A percentile compares a stretch with the other conserved stretches of the same genome.
These are phyloP conservation scores for Rhombomys opimus DNA, from an alignment of 2,113 vertebrate genomes.

Conservation along the genomic window DNA sequence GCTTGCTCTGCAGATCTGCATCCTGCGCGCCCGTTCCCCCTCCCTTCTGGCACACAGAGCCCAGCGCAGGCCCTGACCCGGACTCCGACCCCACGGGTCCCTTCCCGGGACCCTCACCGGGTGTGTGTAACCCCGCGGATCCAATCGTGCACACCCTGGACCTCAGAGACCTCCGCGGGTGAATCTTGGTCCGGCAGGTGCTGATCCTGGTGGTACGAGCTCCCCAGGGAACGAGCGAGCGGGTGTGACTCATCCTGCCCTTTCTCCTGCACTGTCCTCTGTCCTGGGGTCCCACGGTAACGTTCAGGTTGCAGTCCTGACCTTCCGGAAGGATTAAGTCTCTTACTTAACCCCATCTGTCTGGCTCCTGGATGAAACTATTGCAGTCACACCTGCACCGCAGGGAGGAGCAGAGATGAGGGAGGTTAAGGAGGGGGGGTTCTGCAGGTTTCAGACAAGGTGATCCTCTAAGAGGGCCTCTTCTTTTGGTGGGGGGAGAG, in stretches of 20 bases:
- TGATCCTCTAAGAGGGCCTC: not conserved
- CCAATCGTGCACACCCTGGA: not conserved
- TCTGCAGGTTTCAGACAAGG: not conserved
- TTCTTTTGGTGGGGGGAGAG: not conserved
- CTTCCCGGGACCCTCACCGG: not conserved
- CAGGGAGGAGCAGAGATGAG: rapidly evolving
- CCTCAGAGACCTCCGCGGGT: too few species aligned
- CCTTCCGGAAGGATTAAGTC: not conserved
- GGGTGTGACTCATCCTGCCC: not conserved
- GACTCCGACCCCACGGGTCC: not conserved
- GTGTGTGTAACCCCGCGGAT: not conserved
- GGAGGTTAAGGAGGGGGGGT: not conserved
- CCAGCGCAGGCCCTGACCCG: not conserved
- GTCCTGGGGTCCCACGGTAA: not conserved
- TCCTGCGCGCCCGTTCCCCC: not conserved
- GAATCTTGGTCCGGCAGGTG: not conserved
- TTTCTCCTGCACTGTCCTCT: not conserved
- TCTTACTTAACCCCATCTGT: not conserved
- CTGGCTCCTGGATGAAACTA: not conserved
- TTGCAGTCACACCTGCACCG: rapidly evolving
- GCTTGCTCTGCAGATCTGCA: not conserved
- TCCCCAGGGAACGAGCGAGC: not conserved
- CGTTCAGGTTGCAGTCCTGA: not conserved
- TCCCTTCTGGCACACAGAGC: not conserved
- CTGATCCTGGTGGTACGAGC: rapidly evolving